Percentiles rank a stretch among this genome's conserved stretches.
Conservation (phyloP, 1,140 invertebrate genomes). For the Coelopa frigida region DNA sequence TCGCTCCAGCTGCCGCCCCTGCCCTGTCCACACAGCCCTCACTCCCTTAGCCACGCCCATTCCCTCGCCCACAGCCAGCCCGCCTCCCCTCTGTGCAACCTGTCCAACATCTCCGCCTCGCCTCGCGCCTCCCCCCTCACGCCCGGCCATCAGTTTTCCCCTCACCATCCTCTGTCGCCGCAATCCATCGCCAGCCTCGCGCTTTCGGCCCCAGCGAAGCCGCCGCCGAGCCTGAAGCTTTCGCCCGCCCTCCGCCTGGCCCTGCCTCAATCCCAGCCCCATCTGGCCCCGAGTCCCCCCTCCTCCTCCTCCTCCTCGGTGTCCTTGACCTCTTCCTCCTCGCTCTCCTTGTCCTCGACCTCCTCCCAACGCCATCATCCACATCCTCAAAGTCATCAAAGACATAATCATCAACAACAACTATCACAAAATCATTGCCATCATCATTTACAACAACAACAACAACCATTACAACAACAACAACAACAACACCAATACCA, state of each 20-base stretch:
- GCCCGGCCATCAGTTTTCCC: no score
- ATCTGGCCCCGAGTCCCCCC: no score
- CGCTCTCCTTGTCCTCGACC: background rate
- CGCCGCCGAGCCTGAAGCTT: background rate
- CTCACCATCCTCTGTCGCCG: no score
- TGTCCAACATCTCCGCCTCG: background rate
- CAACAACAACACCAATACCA: slow-evolving; percentile 19
- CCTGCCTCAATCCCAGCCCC: background rate
- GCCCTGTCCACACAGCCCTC: slow-evolving; percentile 13
- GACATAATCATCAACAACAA: slow-evolving; percentile 18
- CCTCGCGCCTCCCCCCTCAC: background rate
- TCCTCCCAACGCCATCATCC: slow-evolving; percentile 4
- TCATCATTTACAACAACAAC: slow-evolving; percentile 1
- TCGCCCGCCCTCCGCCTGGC: background rate
- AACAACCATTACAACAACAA: slow-evolving; percentile 17
- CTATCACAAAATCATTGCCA: slow-evolving; percentile 12
- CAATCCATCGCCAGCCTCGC: no score
- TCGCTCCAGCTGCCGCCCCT: no score
- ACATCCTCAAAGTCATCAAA: slow-evolving; percentile 14
- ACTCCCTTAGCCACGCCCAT: slow-evolving; percentile 13
- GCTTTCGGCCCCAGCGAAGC: no score
- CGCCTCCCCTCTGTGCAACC: background rate
- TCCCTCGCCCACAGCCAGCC: slow-evolving; percentile 12
- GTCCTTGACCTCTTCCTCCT: no score
- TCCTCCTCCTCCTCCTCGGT: no score